phyloP scores from a whole-genome alignment of 2,797 vertebrate species.

The Menidia menidia region DNA sequence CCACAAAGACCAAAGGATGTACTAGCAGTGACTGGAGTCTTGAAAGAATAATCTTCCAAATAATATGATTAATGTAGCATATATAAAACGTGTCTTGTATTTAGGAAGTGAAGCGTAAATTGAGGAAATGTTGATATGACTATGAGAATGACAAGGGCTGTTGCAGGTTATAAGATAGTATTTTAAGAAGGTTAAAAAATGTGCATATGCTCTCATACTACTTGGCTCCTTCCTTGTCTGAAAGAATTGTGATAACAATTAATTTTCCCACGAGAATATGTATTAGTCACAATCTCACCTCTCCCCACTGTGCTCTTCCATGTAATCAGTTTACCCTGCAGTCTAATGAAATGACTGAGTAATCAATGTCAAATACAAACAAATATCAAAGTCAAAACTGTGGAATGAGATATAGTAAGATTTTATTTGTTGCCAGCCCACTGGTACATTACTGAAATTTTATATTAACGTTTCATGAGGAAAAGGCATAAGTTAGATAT shows the following conservation, averaged over 20 bases:
- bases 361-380: background rate
- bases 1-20: constrained; percentile 4
- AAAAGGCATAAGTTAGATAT: background rate
- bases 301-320: constrained; percentile 3
- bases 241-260: background rate
- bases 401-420: background rate
- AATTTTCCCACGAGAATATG: background rate
- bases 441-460: background rate
- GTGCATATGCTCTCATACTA: background rate
- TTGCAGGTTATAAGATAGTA: too few relatives aligned
- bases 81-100: background rate
- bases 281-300: constrained; percentile 7
- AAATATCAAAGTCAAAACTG: background rate
- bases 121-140: background rate
- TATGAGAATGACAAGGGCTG: too few relatives aligned
- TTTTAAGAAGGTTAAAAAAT: background rate
- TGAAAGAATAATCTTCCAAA: constrained; percentile 8
- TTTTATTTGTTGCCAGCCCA: background rate
- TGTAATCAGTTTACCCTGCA: constrained; percentile 23
- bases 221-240: background rate
- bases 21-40: background rate
- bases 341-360: constrained; percentile 17
- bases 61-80: constrained; percentile 8
- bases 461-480: background rate
- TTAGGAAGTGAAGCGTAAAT: background rate